phyloP scores from a whole-genome alignment of 2,797 vertebrate species.

The Gobionotothen gibberifrons region DNA sequence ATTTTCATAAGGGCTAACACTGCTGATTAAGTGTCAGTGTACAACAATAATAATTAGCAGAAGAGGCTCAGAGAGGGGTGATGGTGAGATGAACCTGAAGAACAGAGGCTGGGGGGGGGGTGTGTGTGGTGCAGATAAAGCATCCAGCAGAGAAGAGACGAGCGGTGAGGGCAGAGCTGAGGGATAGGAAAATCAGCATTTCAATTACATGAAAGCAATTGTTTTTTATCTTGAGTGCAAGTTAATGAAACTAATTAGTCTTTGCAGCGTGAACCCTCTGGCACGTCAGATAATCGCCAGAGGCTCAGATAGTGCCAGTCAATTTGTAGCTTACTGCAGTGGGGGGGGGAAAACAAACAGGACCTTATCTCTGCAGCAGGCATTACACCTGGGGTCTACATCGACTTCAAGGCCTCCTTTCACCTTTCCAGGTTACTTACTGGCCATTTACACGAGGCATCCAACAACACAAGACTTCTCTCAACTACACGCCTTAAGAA shows the following conservation, averaged over 20 bases:
- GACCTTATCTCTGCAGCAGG: slow-evolving; percentile 71
- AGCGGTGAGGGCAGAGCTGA: slow-evolving; percentile 44
- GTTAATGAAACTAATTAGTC: slow-evolving; percentile 90
- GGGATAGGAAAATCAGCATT: slow-evolving; percentile 80
- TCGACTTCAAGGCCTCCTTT: slow-evolving; percentile 68
- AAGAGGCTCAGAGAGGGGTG: slow-evolving; percentile 32
- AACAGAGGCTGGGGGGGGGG: slow-evolving; percentile 6
- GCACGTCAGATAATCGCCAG: slow-evolving; percentile 82
- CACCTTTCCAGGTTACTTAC: slow-evolving; percentile 66
- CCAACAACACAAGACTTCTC: slow-evolving; percentile 32
- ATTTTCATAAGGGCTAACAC: slow-evolving; percentile 29
- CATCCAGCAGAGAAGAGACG: slow-evolving; percentile 34
- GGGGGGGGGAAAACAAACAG: slow-evolving; percentile 67
- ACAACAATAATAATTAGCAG: slow-evolving; percentile 57
- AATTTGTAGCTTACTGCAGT: slow-evolving; percentile 78
- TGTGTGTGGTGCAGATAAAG: slow-evolving; percentile 32
- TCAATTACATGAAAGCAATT: slow-evolving; percentile 86
- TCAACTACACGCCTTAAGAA: slow-evolving; percentile 33
- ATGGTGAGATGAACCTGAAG: slow-evolving; percentile 32
- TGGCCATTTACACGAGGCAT: slow-evolving; percentile 54
- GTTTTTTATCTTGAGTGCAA: slow-evolving; percentile 85
- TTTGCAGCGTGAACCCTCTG: slow-evolving; percentile 82
- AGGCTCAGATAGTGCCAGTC: slow-evolving; percentile 82
- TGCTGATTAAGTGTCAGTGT: slow-evolving; percentile 44
- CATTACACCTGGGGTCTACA: slow-evolving; percentile 77